These are phyloP conservation scores for Protobothrops mucrosquamatus DNA, from an alignment of 2,113 vertebrate species.

Conservation along the genomic window DNA sequence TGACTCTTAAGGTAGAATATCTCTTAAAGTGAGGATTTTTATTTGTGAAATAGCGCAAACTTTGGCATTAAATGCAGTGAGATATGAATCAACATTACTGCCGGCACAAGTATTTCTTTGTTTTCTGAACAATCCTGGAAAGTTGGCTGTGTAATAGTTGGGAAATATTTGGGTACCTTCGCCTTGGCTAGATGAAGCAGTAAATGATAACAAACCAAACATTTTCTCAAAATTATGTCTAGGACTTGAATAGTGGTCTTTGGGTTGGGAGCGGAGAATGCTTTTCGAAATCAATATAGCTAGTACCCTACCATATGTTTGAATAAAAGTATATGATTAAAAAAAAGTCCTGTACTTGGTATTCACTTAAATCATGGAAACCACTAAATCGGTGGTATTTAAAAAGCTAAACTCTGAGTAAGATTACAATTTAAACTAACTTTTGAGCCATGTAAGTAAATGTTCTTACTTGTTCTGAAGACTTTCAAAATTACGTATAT, in stretches of 20 bases:
- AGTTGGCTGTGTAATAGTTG: not conserved
- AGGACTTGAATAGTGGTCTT: not conserved
- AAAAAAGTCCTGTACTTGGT: not conserved
- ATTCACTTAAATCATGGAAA: not conserved
- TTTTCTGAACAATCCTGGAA: not conserved
- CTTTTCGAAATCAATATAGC: slow-evolving; percentile 44
- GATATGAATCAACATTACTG: not conserved
- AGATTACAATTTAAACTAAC: not conserved
- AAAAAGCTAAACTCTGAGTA: not conserved
- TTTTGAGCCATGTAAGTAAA: not conserved
- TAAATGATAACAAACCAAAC: slow-evolving; percentile 19
- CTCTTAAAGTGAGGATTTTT: not conserved
- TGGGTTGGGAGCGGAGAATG: slow-evolving; percentile 5
- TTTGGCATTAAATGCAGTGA: not conserved
- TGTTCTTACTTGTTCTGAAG: not conserved
- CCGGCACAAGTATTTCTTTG: not conserved
- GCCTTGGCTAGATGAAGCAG: not conserved
- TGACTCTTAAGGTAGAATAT: not conserved
- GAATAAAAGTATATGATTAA: not conserved
- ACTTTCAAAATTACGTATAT: not conserved
- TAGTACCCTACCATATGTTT: slow-evolving; percentile 36
- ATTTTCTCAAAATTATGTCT: not conserved
- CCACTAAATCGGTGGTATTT: not conserved
- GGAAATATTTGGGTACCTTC: not conserved
- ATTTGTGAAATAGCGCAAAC: not conserved